Conservation (phyloP, 1,140 invertebrate genomes). For the Linepithema humile region DNA sequence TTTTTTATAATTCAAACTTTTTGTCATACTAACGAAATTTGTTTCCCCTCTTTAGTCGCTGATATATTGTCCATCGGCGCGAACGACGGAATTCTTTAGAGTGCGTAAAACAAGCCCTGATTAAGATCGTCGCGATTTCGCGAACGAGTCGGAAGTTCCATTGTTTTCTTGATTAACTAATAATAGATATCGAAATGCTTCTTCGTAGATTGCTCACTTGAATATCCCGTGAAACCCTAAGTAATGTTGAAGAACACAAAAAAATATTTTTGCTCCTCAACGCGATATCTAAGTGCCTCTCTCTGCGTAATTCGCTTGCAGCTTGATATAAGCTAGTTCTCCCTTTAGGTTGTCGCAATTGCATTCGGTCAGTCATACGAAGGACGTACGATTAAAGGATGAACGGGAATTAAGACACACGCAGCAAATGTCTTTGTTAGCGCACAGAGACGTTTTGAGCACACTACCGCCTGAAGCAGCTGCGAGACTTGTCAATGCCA, state of each 20-base stretch:
- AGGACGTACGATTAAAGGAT: conserved; percentile 89
- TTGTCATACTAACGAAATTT: background rate
- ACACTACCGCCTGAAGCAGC: conserved; percentile 88
- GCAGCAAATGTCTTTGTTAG: conserved; percentile 89
- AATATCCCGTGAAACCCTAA: background rate
- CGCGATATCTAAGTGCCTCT: background rate
- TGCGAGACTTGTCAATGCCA: conserved; percentile 88
- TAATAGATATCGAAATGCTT: background rate
- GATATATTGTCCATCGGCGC: background rate
- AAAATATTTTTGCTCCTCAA: background rate
- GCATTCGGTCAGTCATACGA: conserved; percentile 89
- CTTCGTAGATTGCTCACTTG: background rate
- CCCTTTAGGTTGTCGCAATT: conserved; percentile 88
- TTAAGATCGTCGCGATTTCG: background rate
- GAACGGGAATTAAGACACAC: conserved; percentile 90
- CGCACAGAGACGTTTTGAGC: conserved; percentile 87
- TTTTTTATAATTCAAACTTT: background rate
- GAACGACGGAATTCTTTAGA: background rate
- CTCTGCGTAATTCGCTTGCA: conserved; percentile 1
- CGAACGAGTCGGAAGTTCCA: background rate
- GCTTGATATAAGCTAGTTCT: conserved; percentile 80
- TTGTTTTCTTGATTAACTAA: background rate
- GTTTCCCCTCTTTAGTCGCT: background rate
- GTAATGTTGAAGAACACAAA: background rate
- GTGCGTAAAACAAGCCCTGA: background rate